phyloP scores from a whole-genome alignment of 1,140 invertebrate species.

The Euborellia annulipes region DNA sequence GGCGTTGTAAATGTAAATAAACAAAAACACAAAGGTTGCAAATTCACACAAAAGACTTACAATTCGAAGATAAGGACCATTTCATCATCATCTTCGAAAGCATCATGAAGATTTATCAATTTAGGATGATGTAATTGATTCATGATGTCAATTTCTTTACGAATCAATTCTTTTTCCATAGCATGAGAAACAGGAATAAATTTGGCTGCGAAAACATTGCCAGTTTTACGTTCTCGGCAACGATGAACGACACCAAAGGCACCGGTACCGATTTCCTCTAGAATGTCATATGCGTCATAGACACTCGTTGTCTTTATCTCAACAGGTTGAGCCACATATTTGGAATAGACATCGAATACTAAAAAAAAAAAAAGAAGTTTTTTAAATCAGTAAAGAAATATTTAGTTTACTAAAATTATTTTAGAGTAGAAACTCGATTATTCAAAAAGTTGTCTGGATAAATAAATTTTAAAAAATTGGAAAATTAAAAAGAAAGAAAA shows the following conservation, averaged over 20 bases:
- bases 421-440: too few relatives aligned
- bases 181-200: conserved; percentile 93
- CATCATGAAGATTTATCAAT: conserved; percentile 94
- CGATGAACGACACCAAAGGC: conserved; percentile 98
- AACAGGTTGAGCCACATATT: conserved; percentile 90
- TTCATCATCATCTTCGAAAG: conserved; percentile 97
- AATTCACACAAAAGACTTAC: too few relatives aligned
- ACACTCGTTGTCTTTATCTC: conserved; percentile 89
- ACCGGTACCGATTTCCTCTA: conserved; percentile 97
- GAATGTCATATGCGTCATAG: conserved; percentile 95
- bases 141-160: conserved; percentile 98
- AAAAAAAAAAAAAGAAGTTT: conserved; percentile 19
- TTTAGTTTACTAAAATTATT: neutral
- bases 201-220: conserved; percentile 96
- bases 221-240: conserved; percentile 87
- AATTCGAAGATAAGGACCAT: conserved; percentile 99
- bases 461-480: too few relatives aligned
- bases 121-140: conserved; percentile 96
- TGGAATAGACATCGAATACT: conserved; percentile 95
- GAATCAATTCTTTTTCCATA: conserved; percentile 91
- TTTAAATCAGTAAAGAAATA: neutral
- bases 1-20: too few relatives aligned
- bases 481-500: too few relatives aligned
- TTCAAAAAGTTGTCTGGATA: too few relatives aligned
- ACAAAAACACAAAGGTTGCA: too few relatives aligned